Evolutionary conservation across 1,140 invertebrate species (phyloP).

Genomic region (Triops longicaudatus): DNA sequence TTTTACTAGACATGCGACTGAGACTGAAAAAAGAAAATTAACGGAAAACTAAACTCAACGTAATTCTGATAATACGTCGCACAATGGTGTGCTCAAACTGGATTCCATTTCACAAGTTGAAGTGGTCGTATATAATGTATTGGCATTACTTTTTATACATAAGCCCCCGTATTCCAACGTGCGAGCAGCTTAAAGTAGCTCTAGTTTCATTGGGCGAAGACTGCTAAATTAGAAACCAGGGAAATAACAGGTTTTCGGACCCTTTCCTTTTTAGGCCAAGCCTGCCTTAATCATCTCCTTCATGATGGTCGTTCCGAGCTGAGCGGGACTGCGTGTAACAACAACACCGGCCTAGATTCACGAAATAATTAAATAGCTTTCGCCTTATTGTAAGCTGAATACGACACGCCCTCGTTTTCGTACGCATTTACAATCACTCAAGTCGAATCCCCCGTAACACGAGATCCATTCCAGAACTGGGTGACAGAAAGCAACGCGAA

Average conservation of each 20-base stretch:
- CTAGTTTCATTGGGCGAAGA: background rate
- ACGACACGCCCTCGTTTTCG: background rate
- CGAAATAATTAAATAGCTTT: background rate
- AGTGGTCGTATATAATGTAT: background rate
- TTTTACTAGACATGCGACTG: too few relatives aligned
- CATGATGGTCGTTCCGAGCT: slow-evolving; percentile 82
- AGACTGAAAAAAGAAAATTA: too few relatives aligned
- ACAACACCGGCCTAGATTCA: slow-evolving; percentile 66
- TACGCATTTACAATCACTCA: too few relatives aligned
- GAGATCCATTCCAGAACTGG: background rate
- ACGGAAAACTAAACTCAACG: too few relatives aligned
- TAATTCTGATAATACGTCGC: too few relatives aligned
- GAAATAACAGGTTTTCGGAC: background rate
- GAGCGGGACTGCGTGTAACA: slow-evolving; percentile 90
- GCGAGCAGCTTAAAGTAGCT: background rate
- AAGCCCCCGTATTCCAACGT: background rate
- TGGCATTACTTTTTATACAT: slow-evolving; percentile 15
- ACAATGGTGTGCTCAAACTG: too few relatives aligned
- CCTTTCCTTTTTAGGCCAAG: background rate
- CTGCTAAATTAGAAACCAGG: background rate
- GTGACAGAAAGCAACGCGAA: too few relatives aligned
- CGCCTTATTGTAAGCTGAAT: background rate
- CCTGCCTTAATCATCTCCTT: slow-evolving; percentile 63
- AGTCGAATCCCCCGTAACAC: background rate
- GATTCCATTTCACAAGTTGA: too few relatives aligned